Percentiles rank a stretch among this genome's conserved stretches.
phyloP scores from a whole-genome alignment of 2,113 vertebrate species.

The Stomatorhinus ivindoensis region DNA sequence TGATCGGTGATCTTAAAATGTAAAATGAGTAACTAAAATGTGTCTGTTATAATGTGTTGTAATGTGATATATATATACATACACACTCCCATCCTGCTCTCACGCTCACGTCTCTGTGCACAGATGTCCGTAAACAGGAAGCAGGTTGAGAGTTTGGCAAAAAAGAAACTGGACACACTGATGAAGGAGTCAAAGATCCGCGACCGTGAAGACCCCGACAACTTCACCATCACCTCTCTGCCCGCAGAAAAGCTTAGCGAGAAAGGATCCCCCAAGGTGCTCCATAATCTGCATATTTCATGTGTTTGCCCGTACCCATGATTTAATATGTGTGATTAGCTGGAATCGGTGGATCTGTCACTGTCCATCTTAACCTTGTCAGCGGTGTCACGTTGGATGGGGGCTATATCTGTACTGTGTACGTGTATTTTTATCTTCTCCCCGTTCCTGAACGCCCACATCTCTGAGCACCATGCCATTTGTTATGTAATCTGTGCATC shows the following conservation, averaged over 20 bases:
- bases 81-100: background rate
- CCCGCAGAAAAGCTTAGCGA: conserved; percentile 55
- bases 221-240: conserved; percentile 71
- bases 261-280: conserved; percentile 56
- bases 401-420: background rate
- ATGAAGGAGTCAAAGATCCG: conserved; percentile 95
- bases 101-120: conserved; percentile 20
- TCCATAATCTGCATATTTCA: background rate
- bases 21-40: background rate
- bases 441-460: background rate
- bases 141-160: conserved; percentile 86
- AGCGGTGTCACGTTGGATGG: background rate
- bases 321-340: background rate
- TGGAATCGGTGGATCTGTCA: background rate
- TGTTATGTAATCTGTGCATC: background rate
- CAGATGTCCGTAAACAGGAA: conserved; percentile 85
- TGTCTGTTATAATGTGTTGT: background rate
- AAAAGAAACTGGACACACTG: conserved; percentile 86
- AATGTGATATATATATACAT: background rate
- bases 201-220: conserved; percentile 84
- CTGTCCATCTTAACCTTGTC: background rate
- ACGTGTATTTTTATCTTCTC: background rate
- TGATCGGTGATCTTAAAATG: background rate
- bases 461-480: background rate
- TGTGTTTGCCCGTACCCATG: background rate